Evolutionary conservation across 2,888 invertebrate species (phyloP), one percentile per base, ranked within the genome.

Genomic region (Clistopyga incitator): DNA sequence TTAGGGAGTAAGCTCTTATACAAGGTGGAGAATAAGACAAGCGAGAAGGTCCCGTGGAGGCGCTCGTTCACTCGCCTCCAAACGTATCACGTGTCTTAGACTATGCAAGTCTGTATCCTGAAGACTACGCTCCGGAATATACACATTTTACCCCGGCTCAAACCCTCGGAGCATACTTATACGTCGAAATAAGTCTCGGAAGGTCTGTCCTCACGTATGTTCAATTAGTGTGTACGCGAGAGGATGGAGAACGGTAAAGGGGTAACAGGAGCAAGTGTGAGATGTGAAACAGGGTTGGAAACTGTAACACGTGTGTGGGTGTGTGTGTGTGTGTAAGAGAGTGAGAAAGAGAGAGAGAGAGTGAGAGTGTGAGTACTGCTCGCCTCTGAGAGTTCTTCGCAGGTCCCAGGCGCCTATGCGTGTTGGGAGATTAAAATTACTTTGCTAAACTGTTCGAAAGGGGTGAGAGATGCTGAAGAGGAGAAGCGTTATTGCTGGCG

Each of bases 361-460:
- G 34, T 0, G 61, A 38, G 34, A 38, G 61, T 6, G 18, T 34
- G 29, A 15, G 59, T 56, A 56, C 54, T 13, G 54, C 34, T 64
- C 45, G 50, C 45, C 61, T 78, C 65, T 72, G 59, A 76, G 72
- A 54, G 76, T 77, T 82, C 71, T 71, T 79, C 59, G 76, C 64
- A 64, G 81, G 82, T 78, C 75, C 72, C 85, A 78, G 77, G 70
- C 85, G 85, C 85, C 87, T 88, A 87, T 86, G 86, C 87, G 88
- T 87, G 81, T 61, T 75, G 85, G 82, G 89, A 92, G 92, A 93
- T 93, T 93, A 92, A 93, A 93, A 93, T 93, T 92, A 93, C 92
- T 92, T 92, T 87, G 88, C 90, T 90, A 90, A 91, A 91, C 90
- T 90, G 88, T 86, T 83, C 78, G 83, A 86, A 84, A 88, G 85